A percentile compares a stretch with the other conserved stretches of the same genome.
These are phyloP conservation scores for Liasis olivaceus DNA, from an alignment of 2,797 vertebrate species.

Conservation along the genomic window DNA sequence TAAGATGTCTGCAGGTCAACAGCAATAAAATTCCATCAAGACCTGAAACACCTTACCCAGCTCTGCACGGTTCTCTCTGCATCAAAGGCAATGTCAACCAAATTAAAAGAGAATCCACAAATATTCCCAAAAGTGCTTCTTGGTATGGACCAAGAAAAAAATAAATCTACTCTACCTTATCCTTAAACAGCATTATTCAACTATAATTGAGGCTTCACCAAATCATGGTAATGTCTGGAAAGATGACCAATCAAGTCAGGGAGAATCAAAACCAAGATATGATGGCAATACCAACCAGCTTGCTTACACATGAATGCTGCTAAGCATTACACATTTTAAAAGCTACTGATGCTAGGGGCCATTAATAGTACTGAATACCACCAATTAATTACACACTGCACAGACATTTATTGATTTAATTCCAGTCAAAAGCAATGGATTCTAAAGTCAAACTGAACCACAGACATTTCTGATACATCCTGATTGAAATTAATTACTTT, in stretches of 20 bases:
- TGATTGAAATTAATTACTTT: not conserved
- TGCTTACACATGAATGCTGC: not conserved
- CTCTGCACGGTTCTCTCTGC: constrained; percentile 3
- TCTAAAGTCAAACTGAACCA: not conserved
- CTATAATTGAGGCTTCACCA: not conserved
- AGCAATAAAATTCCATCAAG: constrained; percentile 46
- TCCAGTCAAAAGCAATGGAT: not conserved
- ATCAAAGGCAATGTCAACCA: constrained; percentile 26
- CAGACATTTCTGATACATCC: not conserved
- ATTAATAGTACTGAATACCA: not conserved
- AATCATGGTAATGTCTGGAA: not conserved
- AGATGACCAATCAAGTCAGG: not conserved
- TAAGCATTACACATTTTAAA: not conserved
- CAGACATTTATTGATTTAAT: not conserved
- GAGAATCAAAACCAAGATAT: not conserved
- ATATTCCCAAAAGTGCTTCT: not conserved
- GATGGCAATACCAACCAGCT: not conserved
- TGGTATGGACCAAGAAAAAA: not conserved
- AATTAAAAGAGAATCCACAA: constrained; percentile 22
- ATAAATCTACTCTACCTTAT: not conserved
- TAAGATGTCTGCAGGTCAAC: constrained; percentile 29
- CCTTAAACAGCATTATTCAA: not conserved
- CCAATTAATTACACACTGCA: not conserved
- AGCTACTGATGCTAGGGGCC: not conserved
- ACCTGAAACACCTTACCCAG: constrained; percentile 22